Base-by-base conservation (phyloP, 2,113 vertebrate genomes). In the Connochaetes taurinus region DNA sequence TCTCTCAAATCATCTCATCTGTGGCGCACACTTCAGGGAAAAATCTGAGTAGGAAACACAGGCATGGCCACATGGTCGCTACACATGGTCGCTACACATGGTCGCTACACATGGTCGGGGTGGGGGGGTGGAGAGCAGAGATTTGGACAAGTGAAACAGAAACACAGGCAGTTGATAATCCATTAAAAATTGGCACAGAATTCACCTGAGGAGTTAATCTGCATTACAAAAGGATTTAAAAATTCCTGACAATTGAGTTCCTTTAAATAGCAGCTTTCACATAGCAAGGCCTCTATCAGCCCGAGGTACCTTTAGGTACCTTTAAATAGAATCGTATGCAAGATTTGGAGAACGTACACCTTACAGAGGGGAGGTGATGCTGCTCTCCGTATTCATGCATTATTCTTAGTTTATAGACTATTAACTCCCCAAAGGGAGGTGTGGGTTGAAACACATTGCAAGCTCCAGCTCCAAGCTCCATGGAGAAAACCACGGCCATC, bases 251-350 rank as follows among this genome's bases (percentile, higher is more conserved):
- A 97, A 97, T 74, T 90, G 96, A 94, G 81, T 96, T 92, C 64
- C 97, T 94, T 95, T 87, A 97, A 95, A 98, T 97, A 97, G 95
- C 89, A 97, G 55, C 91, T 97, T 96, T 93, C 80, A 93, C 64
- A 91, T 14, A 19, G 19, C 40, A 88, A 95, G 82, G 64, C 29
- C 53, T 62, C 95, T 9, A 33, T 90, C 67, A 96, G 80, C 67
- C 78, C 45, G 21, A 47, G 0, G 16, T 62, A 95, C 67, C 78
- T 97, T 90, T 97, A 96, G 0, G 16, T 62, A 96, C 67, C 78
- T 97, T 90, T 97, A 96, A 97, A 98, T 94, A 98, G 94, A 97
- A 97, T 21, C 7, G 11, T 13, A 78, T 13, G 82, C 36, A 74
- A 92, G 88, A 29, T 52, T 94, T 97, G 93, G 60, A 76, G 91